Evolutionary conservation across 2,797 vertebrate species (phyloP).

Genomic region (Falco cherrug): DNA sequence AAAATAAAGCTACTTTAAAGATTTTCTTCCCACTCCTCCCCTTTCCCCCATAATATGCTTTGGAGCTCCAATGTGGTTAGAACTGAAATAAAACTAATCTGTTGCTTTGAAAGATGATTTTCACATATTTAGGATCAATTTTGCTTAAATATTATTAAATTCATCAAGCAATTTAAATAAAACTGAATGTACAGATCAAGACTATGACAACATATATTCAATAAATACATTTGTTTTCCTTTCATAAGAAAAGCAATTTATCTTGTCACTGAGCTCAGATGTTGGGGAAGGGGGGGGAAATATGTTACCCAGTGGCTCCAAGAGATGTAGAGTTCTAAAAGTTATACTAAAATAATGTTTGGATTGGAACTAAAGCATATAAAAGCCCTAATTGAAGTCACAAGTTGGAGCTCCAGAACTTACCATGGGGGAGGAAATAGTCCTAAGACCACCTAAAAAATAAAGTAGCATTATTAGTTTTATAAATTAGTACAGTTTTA

Average conservation of each 20-base stretch:
- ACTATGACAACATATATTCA: background rate
- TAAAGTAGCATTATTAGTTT: slow-evolving; percentile 70
- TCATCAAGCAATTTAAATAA: background rate
- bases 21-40: slow-evolving; percentile 62
- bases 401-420: slow-evolving; percentile 76
- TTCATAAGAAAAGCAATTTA: slow-evolving; percentile 14
- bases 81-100: slow-evolving; percentile 39
- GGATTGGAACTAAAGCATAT: slow-evolving; percentile 62
- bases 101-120: slow-evolving; percentile 40
- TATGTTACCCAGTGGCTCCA: slow-evolving; percentile 26
- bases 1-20: background rate
- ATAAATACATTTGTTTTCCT: background rate
- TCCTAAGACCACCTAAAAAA: slow-evolving; percentile 73
- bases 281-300: slow-evolving; percentile 62
- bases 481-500: slow-evolving; percentile 46
- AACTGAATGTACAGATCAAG: slow-evolving; percentile 13
- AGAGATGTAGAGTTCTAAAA: slow-evolving; percentile 13
- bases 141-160: background rate
- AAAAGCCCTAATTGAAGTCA: slow-evolving; percentile 67
- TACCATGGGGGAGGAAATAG: slow-evolving; percentile 72
- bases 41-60: slow-evolving; percentile 74
- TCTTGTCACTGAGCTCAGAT: slow-evolving; percentile 58
- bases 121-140: background rate
- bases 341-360: slow-evolving; percentile 21
- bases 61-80: slow-evolving; percentile 72